Percentiles rank a stretch among this genome's conserved stretches.
These are phyloP conservation scores for Eurytoma adleriae DNA, from an alignment of 2,888 invertebrate species.

Conservation along the genomic window DNA sequence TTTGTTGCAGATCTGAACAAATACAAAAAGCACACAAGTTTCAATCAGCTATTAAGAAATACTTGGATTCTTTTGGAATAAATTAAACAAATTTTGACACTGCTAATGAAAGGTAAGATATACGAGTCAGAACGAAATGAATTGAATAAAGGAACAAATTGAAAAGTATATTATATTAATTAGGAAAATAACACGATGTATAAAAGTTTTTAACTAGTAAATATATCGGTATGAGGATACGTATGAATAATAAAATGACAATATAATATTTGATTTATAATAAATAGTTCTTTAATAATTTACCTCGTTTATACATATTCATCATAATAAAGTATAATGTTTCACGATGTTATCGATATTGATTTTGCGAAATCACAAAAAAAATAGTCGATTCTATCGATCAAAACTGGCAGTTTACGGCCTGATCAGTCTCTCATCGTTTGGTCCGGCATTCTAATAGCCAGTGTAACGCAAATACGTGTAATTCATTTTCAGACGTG, in stretches of 20 bases:
- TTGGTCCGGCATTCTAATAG: constrained; percentile 50
- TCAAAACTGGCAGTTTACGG: constrained; percentile 57
- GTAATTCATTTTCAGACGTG: constrained; percentile 41
- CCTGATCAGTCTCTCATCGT: constrained; percentile 57
- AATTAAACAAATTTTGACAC: constrained; percentile 46
- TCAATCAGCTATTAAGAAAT: constrained; percentile 71
- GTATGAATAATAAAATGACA: constrained; percentile 28
- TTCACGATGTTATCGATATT: constrained; percentile 39
- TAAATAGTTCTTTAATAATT: constrained; percentile 74
- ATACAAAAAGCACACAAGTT: constrained; percentile 69
- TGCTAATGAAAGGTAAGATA: background rate
- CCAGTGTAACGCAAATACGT: constrained; percentile 50
- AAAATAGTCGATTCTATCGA: constrained; percentile 36
- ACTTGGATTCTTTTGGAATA: constrained; percentile 66
- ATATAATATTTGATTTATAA: constrained; percentile 60
- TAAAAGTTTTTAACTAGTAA: background rate
- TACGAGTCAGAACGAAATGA: background rate
- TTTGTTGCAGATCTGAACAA: constrained; percentile 67
- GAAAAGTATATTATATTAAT: background rate
- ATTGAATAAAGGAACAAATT: background rate
- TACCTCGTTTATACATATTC: constrained; percentile 64
- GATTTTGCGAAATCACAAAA: constrained; percentile 30
- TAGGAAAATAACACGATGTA: background rate
- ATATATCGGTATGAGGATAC: background rate
- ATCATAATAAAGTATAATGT: constrained; percentile 54